Percentiles rank a stretch among this genome's conserved stretches.
Conservation (phyloP, 2,888 invertebrate genomes). For the Notodonta dromedarius region DNA sequence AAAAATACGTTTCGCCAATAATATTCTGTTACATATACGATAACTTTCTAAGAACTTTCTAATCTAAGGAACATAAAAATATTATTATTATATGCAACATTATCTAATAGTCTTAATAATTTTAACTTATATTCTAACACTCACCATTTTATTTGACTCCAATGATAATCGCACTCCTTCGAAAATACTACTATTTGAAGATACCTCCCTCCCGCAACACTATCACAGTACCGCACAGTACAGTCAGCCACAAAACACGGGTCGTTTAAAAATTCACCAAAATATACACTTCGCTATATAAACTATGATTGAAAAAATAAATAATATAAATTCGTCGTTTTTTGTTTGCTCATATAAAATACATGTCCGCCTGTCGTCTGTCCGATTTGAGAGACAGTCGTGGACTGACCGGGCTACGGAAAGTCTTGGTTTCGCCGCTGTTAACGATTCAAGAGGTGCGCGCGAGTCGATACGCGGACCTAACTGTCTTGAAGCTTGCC, state of each 20-base stretch:
- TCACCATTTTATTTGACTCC: slow-evolving; percentile 68
- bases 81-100: background rate
- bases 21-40: background rate
- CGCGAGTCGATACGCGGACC: slow-evolving; percentile 62
- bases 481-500: slow-evolving; percentile 77
- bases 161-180: slow-evolving; percentile 44
- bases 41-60: slow-evolving; percentile 40
- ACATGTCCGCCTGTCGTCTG: slow-evolving; percentile 73
- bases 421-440: slow-evolving; percentile 61
- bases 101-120: slow-evolving; percentile 3
- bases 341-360: slow-evolving; percentile 26
- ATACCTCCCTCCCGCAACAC: slow-evolving; percentile 46
- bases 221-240: slow-evolving; percentile 38
- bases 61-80: slow-evolving; percentile 12
- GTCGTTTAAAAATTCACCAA: slow-evolving; percentile 27
- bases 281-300: slow-evolving; percentile 39
- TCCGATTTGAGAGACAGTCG: slow-evolving; percentile 72
- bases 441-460: slow-evolving; percentile 72
- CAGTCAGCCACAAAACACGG: slow-evolving; percentile 40
- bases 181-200: slow-evolving; percentile 44
- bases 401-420: slow-evolving; percentile 72
- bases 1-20: slow-evolving; percentile 1
- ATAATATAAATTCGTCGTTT: slow-evolving; percentile 43
- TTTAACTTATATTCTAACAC: slow-evolving; percentile 31
- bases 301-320: slow-evolving; percentile 45